Conservation (phyloP, 2,888 invertebrate genomes). For the Melanostoma scalare region DNA sequence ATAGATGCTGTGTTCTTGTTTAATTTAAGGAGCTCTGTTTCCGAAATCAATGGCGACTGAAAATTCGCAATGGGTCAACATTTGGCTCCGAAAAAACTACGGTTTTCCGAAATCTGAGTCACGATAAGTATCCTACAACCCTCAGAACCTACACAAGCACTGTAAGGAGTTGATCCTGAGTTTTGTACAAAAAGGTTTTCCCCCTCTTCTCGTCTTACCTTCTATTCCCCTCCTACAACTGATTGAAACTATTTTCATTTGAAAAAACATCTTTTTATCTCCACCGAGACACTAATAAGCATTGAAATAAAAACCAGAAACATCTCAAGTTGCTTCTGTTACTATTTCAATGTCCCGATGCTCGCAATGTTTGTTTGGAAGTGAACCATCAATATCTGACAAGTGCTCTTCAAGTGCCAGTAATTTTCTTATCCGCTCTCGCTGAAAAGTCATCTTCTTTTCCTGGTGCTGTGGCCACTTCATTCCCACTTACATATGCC, state of each 20-base stretch:
- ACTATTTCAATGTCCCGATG: constrained; percentile 18
- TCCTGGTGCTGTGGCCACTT: not conserved
- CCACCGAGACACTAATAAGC: constrained; percentile 47
- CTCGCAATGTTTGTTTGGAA: constrained; percentile 63
- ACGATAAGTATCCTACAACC: too few species aligned
- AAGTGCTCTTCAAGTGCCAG: constrained; percentile 72
- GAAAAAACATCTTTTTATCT: constrained; percentile 41
- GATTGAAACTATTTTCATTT: constrained; percentile 34
- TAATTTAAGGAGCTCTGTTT: too few species aligned
- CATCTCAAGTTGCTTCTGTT: constrained; percentile 32
- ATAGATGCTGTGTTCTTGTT: too few species aligned
- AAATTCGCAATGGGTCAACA: too few species aligned
- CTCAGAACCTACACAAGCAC: too few species aligned
- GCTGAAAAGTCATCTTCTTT: constrained; percentile 67
- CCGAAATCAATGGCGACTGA: too few species aligned
- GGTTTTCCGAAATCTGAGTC: too few species aligned
- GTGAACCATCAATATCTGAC: constrained; percentile 71
- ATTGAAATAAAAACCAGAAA: constrained; percentile 8
- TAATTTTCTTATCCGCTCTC: constrained; percentile 71
- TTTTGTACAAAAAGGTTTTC: not conserved
- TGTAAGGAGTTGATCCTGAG: not conserved
- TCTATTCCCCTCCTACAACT: not conserved
- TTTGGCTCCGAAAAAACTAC: too few species aligned
- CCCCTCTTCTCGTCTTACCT: not conserved
- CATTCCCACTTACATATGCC: constrained; percentile 49